phyloP scores from a whole-genome alignment of 1,140 invertebrate genomes.

The Dendroctonus valens region DNA sequence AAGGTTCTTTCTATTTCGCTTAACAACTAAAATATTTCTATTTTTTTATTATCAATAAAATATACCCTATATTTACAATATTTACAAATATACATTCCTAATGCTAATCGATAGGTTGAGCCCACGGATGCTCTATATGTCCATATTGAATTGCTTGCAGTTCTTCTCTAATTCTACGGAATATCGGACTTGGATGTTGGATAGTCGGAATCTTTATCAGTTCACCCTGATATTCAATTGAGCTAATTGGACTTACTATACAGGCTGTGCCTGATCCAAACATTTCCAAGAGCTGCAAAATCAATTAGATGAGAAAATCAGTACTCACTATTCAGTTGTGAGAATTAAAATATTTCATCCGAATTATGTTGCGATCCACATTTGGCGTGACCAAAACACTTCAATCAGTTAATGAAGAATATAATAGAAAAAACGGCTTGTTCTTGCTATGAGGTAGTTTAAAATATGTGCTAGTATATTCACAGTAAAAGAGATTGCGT shows the following conservation, averaged over 20 bases:
- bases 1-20: not conserved
- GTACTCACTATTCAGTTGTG: no score
- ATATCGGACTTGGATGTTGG: slow-evolving; percentile 66
- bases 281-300: slow-evolving; percentile 80
- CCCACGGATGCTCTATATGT: slow-evolving; percentile 77
- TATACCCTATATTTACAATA: not conserved
- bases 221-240: slow-evolving; percentile 70
- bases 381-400: no score
- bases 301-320: no score
- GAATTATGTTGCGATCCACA: no score
- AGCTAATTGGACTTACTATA: slow-evolving; percentile 84
- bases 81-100: not conserved
- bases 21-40: not conserved
- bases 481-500: no score
- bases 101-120: slow-evolving; percentile 54
- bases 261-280: slow-evolving; percentile 95
- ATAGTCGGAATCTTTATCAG: slow-evolving; percentile 73
- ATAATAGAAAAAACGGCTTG: no score
- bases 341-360: no score
- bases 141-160: slow-evolving; percentile 87
- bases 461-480: no score
- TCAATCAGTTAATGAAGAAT: no score
- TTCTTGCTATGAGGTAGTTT: no score
- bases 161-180: slow-evolving; percentile 66
- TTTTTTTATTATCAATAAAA: not conserved